Percentiles rank a stretch among this genome's conserved stretches.
phyloP scores from a whole-genome alignment of 2,888 invertebrate species.

The Matsumyia berberina region DNA sequence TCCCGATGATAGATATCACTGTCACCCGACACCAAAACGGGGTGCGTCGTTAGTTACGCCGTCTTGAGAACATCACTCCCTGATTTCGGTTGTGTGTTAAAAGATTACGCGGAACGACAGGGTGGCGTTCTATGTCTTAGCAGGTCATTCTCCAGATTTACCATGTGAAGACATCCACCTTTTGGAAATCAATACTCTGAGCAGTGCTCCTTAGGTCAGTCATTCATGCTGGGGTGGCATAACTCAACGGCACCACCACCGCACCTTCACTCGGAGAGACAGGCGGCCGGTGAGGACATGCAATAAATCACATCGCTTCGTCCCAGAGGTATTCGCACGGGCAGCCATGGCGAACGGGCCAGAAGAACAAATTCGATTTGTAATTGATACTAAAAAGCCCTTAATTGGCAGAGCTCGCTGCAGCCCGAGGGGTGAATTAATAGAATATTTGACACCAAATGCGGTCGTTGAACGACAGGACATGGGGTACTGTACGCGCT shows the following conservation, averaged over 20 bases:
- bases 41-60: slow-evolving; percentile 51
- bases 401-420: slow-evolving; percentile 82
- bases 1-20: slow-evolving; percentile 37
- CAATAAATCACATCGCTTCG: slow-evolving; percentile 59
- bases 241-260: slow-evolving; percentile 15
- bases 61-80: slow-evolving; percentile 30
- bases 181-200: slow-evolving; percentile 19
- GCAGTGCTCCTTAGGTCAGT: neutral
- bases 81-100: slow-evolving; percentile 41
- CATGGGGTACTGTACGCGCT: slow-evolving; percentile 33
- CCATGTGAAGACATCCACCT: slow-evolving; percentile 39
- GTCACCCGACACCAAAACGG: slow-evolving; percentile 42
- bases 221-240: slow-evolving; percentile 15
- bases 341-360: slow-evolving; percentile 40
- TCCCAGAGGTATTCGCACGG: slow-evolving; percentile 54
- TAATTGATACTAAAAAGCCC: slow-evolving; percentile 85
- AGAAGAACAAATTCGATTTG: slow-evolving; percentile 82
- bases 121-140: slow-evolving; percentile 27
- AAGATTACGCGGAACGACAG: slow-evolving; percentile 29
- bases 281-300: slow-evolving; percentile 5
- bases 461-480: slow-evolving; percentile 65
- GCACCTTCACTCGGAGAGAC: neutral
- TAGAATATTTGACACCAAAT: slow-evolving; percentile 77
- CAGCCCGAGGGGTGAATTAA: slow-evolving; percentile 76
- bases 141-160: slow-evolving; percentile 39